Evolutionary conservation across 2,888 invertebrate genomes (phyloP).

Genomic region (Strigamia crassipes): DNA sequence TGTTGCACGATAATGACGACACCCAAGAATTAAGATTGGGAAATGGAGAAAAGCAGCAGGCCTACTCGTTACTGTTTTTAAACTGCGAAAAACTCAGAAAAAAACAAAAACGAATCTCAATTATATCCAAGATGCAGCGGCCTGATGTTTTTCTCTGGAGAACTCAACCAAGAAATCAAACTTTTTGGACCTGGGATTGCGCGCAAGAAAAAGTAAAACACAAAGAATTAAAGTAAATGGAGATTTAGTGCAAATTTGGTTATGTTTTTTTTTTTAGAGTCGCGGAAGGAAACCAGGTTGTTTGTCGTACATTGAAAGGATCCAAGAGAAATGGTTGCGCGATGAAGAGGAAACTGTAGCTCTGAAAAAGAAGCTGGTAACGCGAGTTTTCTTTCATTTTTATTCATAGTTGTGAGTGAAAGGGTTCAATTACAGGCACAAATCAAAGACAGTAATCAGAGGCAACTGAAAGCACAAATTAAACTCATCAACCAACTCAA

Average conservation of each 20-base stretch:
- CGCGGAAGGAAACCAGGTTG: not conserved
- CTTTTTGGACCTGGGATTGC: not conserved
- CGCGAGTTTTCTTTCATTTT: not conserved
- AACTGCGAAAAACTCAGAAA: not conserved
- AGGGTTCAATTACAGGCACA: not conserved
- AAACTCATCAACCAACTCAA: conserved; percentile 34
- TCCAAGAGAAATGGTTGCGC: not conserved
- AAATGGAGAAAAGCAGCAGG: not conserved
- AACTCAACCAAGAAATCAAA: not conserved
- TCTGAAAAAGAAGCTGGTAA: not conserved
- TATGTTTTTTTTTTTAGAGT: not conserved
- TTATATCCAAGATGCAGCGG: not conserved
- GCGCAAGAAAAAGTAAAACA: too few relatives aligned
- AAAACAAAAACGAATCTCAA: too few relatives aligned
- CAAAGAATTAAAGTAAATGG: too few relatives aligned
- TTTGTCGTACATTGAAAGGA: not conserved
- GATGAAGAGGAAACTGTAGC: not conserved
- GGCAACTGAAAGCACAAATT: not conserved
- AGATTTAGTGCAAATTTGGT: too few relatives aligned
- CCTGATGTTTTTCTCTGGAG: not conserved
- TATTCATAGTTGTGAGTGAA: not conserved
- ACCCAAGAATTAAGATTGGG: not conserved
- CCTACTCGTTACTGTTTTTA: not conserved
- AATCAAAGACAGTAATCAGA: not conserved
- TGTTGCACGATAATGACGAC: too few relatives aligned